These are phyloP conservation scores for Limnodromus scolopaceus DNA, from an alignment of 2,797 vertebrate genomes.

Conservation along the genomic window DNA sequence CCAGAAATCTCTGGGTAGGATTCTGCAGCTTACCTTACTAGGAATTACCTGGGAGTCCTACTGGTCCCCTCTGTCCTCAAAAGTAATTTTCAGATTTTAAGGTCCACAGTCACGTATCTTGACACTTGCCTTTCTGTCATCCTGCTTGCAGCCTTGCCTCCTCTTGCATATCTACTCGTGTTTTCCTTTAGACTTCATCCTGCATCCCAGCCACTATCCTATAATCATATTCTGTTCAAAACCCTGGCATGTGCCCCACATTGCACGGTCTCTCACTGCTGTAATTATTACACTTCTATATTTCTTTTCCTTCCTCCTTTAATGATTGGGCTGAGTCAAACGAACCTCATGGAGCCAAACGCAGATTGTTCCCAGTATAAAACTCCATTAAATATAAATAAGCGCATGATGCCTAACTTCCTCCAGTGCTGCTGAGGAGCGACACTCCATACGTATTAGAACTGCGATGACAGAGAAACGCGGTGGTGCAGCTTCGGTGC, in stretches of 20 bases:
- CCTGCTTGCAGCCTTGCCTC: not conserved
- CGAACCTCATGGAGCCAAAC: not conserved
- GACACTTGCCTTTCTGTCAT: not conserved
- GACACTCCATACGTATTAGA: fast-evolving
- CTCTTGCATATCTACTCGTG: fast-evolving
- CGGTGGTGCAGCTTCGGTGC: not conserved
- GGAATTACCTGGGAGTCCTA: not conserved
- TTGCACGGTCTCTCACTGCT: not conserved
- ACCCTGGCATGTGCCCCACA: fast-evolving
- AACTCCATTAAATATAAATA: not conserved
- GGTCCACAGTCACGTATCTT: fast-evolving
- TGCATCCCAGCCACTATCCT: not conserved
- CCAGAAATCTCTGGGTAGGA: not conserved
- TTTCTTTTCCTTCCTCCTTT: not conserved
- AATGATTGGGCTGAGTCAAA: not conserved
- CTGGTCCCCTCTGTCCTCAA: not conserved
- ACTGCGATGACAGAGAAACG: not conserved
- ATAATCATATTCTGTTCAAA: not conserved
- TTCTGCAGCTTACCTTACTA: not conserved
- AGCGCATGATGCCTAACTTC: not conserved
- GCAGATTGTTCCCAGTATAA: not conserved
- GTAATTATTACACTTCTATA: not conserved
- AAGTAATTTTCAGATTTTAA: not conserved
- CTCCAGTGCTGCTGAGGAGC: not conserved
- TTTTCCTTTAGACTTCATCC: not conserved